phyloP scores from a whole-genome alignment of 2,888 invertebrate genomes.

The Oscheius sp. region DNA sequence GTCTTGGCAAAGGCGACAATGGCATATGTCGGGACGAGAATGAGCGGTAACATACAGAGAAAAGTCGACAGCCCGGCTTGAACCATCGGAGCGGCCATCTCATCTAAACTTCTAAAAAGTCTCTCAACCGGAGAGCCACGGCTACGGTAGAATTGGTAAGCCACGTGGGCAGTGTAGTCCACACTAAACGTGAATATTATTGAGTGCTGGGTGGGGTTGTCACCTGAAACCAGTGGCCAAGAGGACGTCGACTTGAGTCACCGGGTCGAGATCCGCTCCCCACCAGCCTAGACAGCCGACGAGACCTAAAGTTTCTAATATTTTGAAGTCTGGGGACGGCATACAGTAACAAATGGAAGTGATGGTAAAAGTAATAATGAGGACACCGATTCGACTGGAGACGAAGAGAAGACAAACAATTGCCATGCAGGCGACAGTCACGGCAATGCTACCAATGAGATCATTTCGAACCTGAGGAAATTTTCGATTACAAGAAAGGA shows the following conservation, averaged over 20 bases:
- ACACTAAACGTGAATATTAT: conserved; percentile 41
- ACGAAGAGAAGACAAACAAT: conserved; percentile 69
- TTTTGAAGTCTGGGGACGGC: conserved; percentile 35
- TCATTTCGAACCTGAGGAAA: conserved; percentile 49
- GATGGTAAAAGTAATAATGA: conserved; percentile 65
- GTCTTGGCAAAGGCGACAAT: conserved; percentile 72
- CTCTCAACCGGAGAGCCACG: conserved; percentile 57
- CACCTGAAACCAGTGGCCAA: conserved; percentile 69
- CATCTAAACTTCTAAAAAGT: conserved; percentile 61
- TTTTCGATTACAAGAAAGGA: neutral
- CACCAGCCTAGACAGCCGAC: conserved; percentile 70
- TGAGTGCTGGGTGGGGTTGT: neutral
- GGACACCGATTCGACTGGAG: conserved; percentile 62
- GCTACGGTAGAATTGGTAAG: conserved; percentile 68
- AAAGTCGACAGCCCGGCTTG: conserved; percentile 64
- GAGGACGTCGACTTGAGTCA: conserved; percentile 69
- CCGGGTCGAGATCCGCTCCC: conserved; percentile 72
- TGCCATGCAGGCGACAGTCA: conserved; percentile 70
- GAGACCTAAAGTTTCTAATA: conserved; percentile 52
- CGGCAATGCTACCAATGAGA: conserved; percentile 62
- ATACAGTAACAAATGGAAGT: conserved; percentile 69
- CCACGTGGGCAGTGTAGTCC: conserved; percentile 70
- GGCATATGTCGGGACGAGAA: conserved; percentile 72
- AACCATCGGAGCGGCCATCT: conserved; percentile 69
- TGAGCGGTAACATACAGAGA: conserved; percentile 71